phyloP scores from a whole-genome alignment of 2,797 vertebrate species.

The Jordanella pulchra region DNA sequence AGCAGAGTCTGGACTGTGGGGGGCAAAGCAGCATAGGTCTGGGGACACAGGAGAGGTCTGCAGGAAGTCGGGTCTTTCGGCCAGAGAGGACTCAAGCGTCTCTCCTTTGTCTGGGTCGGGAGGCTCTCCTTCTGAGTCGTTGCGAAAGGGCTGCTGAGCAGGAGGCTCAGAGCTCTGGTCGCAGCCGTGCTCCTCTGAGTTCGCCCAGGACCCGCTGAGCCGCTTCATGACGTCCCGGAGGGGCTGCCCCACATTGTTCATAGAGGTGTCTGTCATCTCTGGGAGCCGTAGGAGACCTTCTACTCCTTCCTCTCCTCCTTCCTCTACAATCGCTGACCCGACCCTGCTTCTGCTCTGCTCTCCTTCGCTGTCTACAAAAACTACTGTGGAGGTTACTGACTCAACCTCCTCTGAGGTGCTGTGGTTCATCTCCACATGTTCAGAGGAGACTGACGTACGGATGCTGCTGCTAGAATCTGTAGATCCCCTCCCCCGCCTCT shows the following conservation, averaged over 20 bases:
- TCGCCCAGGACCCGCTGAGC: constrained; percentile 83
- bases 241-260: constrained; percentile 88
- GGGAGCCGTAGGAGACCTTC: constrained; percentile 85
- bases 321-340: constrained; percentile 51
- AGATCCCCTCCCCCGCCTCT: constrained; percentile 83
- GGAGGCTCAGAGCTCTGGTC: constrained; percentile 59
- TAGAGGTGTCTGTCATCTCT: constrained; percentile 91
- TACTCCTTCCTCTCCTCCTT: constrained; percentile 52
- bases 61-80: constrained; percentile 66
- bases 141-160: constrained; percentile 92
- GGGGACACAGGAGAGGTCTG: constrained; percentile 83
- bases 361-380: constrained; percentile 34
- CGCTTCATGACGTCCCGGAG: constrained; percentile 89
- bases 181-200: constrained; percentile 27
- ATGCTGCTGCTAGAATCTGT: constrained; percentile 74
- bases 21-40: constrained; percentile 92
- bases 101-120: constrained; percentile 79
- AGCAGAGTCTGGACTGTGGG: constrained; percentile 90
- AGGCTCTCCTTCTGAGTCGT: constrained; percentile 80
- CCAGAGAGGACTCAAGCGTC: constrained; percentile 34
- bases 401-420: constrained; percentile 39
- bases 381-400: constrained; percentile 44
- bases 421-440: constrained; percentile 61
- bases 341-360: constrained; percentile 55
- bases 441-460: constrained; percentile 69